A percentile compares a stretch with the other conserved stretches of the same genome.
phyloP scores from a whole-genome alignment of 2,113 vertebrate genomes.

The Rhea americana region DNA sequence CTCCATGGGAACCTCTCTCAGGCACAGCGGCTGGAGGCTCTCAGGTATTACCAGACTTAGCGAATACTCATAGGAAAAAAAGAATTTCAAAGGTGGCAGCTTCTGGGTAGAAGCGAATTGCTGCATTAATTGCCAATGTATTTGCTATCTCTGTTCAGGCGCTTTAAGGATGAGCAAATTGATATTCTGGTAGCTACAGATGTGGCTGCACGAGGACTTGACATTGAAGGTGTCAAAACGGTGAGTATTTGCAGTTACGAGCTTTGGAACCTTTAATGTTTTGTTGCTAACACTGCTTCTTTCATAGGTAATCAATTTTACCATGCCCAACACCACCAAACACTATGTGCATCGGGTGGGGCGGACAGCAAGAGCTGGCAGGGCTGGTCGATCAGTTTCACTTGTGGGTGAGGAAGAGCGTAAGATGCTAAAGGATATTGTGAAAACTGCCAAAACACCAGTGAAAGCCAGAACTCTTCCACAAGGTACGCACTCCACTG shows the following conservation, averaged over 20 bases:
- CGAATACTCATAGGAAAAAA: too few relatives aligned
- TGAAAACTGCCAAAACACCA: constrained; percentile 85
- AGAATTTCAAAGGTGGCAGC: background rate
- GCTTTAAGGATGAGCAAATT: constrained; percentile 98
- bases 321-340: constrained; percentile 94
- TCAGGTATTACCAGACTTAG: constrained; percentile 76
- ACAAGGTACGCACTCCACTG: constrained; percentile 77
- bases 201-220: constrained; percentile 93
- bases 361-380: constrained; percentile 90
- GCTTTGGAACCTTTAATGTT: background rate
- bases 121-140: background rate
- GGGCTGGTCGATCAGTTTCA: constrained; percentile 91
- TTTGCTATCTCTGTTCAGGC: constrained; percentile 73
- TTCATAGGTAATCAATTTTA: constrained; percentile 95
- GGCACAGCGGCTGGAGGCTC: constrained; percentile 91
- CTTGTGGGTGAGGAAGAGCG: constrained; percentile 94
- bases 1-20: constrained; percentile 96
- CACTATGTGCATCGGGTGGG: constrained; percentile 97
- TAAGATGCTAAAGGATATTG: constrained; percentile 94
- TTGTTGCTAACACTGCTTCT: background rate
- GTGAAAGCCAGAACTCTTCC: constrained; percentile 94
- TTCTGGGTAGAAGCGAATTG: background rate
- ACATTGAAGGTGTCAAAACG: constrained; percentile 97
- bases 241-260: constrained; percentile 71
- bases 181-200: constrained; percentile 97